Evolutionary conservation across 1,140 invertebrate species (phyloP).

Genomic region (Ceratosolen solmsi): DNA sequence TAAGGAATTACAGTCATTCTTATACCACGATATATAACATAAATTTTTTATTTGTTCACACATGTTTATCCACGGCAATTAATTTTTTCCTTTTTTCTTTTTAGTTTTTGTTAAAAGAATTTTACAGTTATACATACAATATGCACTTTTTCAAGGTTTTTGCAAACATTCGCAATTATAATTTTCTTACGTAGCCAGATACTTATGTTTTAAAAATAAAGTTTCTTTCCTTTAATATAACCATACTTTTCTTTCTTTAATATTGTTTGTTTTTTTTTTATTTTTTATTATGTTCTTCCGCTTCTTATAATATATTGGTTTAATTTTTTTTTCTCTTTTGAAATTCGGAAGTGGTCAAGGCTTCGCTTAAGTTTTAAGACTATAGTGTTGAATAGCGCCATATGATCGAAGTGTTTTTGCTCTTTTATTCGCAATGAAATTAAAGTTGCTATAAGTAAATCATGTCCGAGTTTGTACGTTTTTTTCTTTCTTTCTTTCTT

Average conservation of each 20-base stretch:
- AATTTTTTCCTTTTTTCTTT: conserved; percentile 21
- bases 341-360: conserved; percentile 52
- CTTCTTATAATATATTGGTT: not conserved
- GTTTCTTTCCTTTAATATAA: conserved; percentile 17
- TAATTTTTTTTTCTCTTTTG: conserved; percentile 48
- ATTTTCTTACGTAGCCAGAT: conserved; percentile 37
- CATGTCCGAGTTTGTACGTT: conserved; percentile 27
- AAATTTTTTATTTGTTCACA: conserved; percentile 30
- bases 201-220: conserved; percentile 27
- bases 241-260: not conserved
- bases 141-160: conserved; percentile 54
- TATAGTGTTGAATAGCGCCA: conserved; percentile 27
- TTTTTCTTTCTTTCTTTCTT: not conserved
- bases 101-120: conserved; percentile 26
- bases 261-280: conserved; percentile 18
- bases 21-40: conserved; percentile 34
- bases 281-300: conserved; percentile 1
- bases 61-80: conserved; percentile 21
- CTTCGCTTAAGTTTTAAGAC: conserved; percentile 46
- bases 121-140: conserved; percentile 53
- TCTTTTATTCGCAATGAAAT: conserved; percentile 29
- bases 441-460: conserved; percentile 28
- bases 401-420: conserved; percentile 20
- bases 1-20: not conserved
- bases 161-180: conserved; percentile 47